phyloP scores from a whole-genome alignment of 1,140 invertebrate species.

The Potamilus streckersoni region DNA sequence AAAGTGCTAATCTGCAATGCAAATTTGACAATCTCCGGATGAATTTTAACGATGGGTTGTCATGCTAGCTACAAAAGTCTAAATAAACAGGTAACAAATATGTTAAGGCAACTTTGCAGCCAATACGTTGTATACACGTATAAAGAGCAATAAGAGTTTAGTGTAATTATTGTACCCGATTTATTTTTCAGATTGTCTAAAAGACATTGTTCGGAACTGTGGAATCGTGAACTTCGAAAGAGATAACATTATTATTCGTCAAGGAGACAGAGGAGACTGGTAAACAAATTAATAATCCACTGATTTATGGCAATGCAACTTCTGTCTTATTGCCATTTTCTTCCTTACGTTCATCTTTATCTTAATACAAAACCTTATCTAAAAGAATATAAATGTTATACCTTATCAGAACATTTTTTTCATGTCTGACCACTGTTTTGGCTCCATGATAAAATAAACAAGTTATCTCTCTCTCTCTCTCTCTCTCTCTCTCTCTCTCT shows the following conservation, averaged over 20 bases:
- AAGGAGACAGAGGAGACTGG: slow-evolving; percentile 65
- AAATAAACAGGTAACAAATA: no score
- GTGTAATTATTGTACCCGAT: no score
- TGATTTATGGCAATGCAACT: neutral
- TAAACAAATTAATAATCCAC: slow-evolving; percentile 30
- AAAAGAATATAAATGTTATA: neutral
- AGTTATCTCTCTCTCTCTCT: neutral
- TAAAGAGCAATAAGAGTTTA: no score
- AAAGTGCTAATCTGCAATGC: no score
- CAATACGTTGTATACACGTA: no score
- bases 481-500: no score
- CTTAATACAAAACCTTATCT: neutral
- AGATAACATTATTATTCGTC: slow-evolving; percentile 64
- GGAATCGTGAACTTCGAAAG: slow-evolving; percentile 47
- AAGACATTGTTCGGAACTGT: slow-evolving; percentile 64
- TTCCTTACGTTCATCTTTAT: neutral
- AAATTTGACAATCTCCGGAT: no score
- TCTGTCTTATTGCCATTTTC: neutral
- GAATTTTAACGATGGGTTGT: no score
- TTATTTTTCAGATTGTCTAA: slow-evolving; percentile 56
- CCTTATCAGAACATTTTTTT: neutral
- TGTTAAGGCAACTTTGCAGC: no score
- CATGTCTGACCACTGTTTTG: neutral
- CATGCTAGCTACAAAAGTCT: no score
- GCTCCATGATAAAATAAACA: neutral